Evolutionary conservation across 2,797 vertebrate genomes (phyloP).

Genomic region (Bryconaethiops microstoma): DNA sequence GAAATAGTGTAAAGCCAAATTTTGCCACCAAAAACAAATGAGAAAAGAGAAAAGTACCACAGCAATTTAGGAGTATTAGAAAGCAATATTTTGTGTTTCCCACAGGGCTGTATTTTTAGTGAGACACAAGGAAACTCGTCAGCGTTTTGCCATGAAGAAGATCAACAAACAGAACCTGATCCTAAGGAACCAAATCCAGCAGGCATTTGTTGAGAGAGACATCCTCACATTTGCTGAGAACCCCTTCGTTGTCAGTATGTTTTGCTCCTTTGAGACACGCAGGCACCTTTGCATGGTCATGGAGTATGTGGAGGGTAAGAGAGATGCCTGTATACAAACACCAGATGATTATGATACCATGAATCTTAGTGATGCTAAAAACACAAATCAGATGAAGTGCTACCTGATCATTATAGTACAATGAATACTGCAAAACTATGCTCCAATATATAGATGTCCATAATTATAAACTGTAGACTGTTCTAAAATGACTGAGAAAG

Average conservation of each 20-base stretch:
- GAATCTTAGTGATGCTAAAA: too few relatives aligned
- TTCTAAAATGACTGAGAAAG: background rate
- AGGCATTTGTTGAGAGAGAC: slow-evolving; percentile 95
- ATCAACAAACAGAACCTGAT: slow-evolving; percentile 99
- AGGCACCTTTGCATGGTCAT: slow-evolving; percentile 98
- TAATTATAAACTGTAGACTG: background rate
- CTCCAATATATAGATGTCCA: background rate
- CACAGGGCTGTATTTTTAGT: slow-evolving; percentile 90
- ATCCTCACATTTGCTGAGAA: slow-evolving; percentile 97
- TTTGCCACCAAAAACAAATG: background rate
- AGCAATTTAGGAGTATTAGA: background rate
- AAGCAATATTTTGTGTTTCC: background rate
- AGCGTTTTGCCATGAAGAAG: slow-evolving; percentile 99
- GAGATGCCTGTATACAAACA: too few relatives aligned
- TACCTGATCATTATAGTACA: background rate
- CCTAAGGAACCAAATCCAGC: slow-evolving; percentile 95
- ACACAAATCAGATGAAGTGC: too few relatives aligned
- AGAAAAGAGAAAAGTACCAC: background rate
- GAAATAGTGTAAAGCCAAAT: background rate
- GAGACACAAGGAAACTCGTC: slow-evolving; percentile 90
- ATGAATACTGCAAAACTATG: background rate
- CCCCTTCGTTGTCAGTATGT: slow-evolving; percentile 98
- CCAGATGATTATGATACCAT: too few relatives aligned
- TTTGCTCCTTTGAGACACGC: slow-evolving; percentile 95
- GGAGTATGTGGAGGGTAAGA: slow-evolving; percentile 96